phyloP scores from a whole-genome alignment of 2,797 vertebrate genomes.

The Oreortyx pictus region DNA sequence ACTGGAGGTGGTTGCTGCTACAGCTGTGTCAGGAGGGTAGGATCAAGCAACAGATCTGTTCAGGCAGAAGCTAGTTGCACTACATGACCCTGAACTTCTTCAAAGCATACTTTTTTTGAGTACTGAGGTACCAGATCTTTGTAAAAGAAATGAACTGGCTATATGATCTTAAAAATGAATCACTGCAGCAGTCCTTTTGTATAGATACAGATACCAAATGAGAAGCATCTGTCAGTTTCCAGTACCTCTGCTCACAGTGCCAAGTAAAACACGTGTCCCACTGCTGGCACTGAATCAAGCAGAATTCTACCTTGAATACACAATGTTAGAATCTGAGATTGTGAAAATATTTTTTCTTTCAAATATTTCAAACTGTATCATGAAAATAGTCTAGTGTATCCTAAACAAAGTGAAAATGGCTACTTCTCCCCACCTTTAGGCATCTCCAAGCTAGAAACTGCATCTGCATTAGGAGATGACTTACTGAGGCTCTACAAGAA shows the following conservation, averaged over 20 bases:
- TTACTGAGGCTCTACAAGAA: slow-evolving; percentile 87
- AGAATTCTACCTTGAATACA: background rate
- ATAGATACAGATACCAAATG: background rate
- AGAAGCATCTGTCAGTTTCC: background rate
- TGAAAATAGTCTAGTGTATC: background rate
- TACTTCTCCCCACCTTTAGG: slow-evolving; percentile 62
- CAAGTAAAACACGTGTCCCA: background rate
- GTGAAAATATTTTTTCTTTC: background rate
- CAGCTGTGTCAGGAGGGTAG: background rate
- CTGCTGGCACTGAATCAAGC: background rate
- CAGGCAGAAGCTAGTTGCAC: background rate
- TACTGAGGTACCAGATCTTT: background rate
- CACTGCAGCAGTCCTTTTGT: background rate
- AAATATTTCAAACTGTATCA: background rate
- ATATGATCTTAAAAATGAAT: background rate
- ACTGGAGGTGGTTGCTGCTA: background rate
- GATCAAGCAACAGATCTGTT: background rate
- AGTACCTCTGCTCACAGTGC: background rate
- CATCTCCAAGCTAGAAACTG: slow-evolving; percentile 79
- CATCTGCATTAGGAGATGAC: slow-evolving; percentile 89
- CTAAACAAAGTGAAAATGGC: background rate
- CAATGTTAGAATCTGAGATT: background rate
- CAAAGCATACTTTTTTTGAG: background rate
- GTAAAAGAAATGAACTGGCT: background rate
- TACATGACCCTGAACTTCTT: background rate